These are phyloP conservation scores for Pachyseris speciosa DNA, from an alignment of 64 coral and sea anemone species.

Conservation along the genomic window DNA sequence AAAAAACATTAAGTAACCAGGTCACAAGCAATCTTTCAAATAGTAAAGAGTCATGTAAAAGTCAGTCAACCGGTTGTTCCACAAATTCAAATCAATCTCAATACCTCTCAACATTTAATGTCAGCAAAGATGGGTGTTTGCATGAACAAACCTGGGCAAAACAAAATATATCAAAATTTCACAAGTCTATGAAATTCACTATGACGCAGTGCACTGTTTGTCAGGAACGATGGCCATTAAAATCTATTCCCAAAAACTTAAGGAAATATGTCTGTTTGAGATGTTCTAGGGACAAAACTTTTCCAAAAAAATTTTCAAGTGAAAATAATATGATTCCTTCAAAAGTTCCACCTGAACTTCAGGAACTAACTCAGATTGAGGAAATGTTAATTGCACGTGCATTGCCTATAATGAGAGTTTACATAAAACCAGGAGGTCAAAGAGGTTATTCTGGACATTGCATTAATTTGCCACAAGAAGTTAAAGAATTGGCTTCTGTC, in stretches of 20 bases:
- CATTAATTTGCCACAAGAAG: slow-evolving; percentile 18
- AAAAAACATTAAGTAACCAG: no score
- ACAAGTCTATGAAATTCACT: background rate
- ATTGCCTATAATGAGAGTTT: slow-evolving; percentile 39
- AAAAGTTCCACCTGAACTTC: slow-evolving; percentile 19
- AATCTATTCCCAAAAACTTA: background rate
- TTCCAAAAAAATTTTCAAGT: slow-evolving; percentile 26
- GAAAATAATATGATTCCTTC: slow-evolving; percentile 41
- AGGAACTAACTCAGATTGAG: slow-evolving; percentile 23
- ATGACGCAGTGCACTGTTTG: slow-evolving; percentile 5
- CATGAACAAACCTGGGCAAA: slow-evolving; percentile 37
- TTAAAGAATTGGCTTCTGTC: background rate
- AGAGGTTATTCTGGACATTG: slow-evolving; percentile 45
- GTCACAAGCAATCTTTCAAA: no score
- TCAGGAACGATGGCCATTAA: slow-evolving; percentile 20
- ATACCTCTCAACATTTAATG: no score
- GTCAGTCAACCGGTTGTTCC: no score
- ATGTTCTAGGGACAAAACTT: slow-evolving; percentile 28
- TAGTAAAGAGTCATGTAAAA: no score
- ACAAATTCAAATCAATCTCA: no score
- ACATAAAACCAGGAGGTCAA: slow-evolving; percentile 48
- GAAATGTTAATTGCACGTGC: slow-evolving; percentile 27
- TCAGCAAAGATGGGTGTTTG: background rate
- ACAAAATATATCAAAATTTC: slow-evolving; percentile 18
- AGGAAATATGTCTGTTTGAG: slow-evolving; percentile 9